A percentile compares a stretch with the other conserved stretches of the same genome.
phyloP scores from a whole-genome alignment of 2,113 vertebrate species.

The Oreotragus oreotragus region DNA sequence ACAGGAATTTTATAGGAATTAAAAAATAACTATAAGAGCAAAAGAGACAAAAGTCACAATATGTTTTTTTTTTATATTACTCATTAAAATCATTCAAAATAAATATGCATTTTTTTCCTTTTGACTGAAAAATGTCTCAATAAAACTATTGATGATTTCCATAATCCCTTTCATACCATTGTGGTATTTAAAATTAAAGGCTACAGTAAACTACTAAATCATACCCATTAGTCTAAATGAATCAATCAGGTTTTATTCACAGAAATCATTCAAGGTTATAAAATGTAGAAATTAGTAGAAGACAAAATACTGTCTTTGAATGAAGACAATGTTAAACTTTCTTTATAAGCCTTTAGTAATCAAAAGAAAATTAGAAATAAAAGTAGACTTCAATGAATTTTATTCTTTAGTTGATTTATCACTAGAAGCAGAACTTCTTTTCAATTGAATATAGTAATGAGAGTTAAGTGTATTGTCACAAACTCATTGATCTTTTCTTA shows the following conservation, averaged over 20 bases:
- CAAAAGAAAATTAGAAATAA: neutral
- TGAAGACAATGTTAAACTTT: neutral
- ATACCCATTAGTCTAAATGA: neutral
- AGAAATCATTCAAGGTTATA: neutral
- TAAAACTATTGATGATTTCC: neutral
- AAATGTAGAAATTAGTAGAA: neutral
- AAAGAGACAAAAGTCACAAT: neutral
- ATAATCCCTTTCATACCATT: neutral
- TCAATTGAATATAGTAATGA: neutral
- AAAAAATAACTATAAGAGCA: neutral
- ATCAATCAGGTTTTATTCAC: neutral
- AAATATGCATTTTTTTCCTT: neutral
- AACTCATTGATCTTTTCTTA: neutral
- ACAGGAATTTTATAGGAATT: neutral
- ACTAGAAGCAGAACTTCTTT: neutral
- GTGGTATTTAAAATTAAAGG: neutral
- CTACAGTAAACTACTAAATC: neutral
- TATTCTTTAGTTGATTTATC: neutral
- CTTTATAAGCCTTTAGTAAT: neutral
- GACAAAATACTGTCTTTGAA: neutral
- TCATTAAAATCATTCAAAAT: neutral
- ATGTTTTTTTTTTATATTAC: neutral
- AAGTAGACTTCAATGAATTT: neutral
- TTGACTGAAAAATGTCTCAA: neutral
- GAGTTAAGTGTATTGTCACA: neutral